These are phyloP conservation scores for Onychomys arenicola DNA, from an alignment of 2,797 vertebrate genomes.

Conservation along the genomic window DNA sequence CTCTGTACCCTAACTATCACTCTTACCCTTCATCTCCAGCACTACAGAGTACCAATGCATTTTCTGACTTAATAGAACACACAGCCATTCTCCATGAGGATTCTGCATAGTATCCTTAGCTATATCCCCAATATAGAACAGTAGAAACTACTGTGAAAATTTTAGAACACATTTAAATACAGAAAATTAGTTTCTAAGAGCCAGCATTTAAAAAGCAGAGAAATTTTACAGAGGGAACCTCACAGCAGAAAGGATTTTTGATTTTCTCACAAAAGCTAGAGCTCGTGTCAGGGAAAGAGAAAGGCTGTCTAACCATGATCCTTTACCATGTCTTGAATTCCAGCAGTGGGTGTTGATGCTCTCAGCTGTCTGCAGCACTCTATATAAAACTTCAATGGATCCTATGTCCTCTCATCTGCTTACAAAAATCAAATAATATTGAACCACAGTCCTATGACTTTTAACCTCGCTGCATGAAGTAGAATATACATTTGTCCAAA, in stretches of 20 bases:
- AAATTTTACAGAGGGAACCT: neutral
- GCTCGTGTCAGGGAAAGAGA: neutral
- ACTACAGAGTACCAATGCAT: no score
- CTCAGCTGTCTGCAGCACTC: neutral
- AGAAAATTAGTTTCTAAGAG: neutral
- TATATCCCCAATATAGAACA: neutral
- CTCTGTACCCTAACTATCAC: no score
- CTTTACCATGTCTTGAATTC: neutral
- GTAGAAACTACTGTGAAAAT: no score
- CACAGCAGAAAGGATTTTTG: neutral
- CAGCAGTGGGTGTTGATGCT: neutral
- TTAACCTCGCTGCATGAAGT: neutral
- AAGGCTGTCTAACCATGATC: neutral
- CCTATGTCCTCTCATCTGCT: no score
- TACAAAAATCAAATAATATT: neutral
- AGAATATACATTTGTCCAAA: neutral
- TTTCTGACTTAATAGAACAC: no score
- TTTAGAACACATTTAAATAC: neutral
- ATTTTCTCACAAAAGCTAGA: neutral
- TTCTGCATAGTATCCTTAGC: neutral
- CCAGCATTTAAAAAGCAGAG: neutral
- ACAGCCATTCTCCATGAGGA: no score
- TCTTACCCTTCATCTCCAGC: no score
- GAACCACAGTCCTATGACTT: neutral
- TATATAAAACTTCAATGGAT: neutral